phyloP scores from a whole-genome alignment of 2,888 invertebrate genomes.

The Zootermopsis nevadensis region DNA sequence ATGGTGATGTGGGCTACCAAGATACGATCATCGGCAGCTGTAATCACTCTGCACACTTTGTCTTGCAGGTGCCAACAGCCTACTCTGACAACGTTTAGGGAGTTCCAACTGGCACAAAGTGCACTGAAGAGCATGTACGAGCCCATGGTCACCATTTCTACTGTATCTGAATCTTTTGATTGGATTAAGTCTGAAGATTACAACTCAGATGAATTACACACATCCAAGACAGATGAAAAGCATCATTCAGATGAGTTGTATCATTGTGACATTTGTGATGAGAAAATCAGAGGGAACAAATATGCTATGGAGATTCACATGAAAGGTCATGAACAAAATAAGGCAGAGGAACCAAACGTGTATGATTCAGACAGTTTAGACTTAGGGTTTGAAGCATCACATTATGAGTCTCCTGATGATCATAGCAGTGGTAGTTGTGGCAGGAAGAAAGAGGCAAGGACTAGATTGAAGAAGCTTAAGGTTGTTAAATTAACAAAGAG shows the following conservation, averaged over 20 bases:
- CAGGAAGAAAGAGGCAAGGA: background rate
- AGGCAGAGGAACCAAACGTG: background rate
- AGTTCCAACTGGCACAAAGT: constrained; percentile 39
- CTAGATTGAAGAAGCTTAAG: background rate
- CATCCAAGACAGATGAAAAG: background rate
- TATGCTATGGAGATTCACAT: background rate
- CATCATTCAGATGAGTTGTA: constrained; percentile 13
- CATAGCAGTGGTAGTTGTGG: background rate
- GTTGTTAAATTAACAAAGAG: background rate
- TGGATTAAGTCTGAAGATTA: constrained; percentile 24
- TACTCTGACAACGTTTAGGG: constrained; percentile 41
- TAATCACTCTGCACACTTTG: constrained; percentile 46
- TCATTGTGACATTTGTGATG: constrained; percentile 35
- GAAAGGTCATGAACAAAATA: background rate
- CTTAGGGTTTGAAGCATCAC: background rate
- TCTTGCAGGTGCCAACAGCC: constrained; percentile 49
- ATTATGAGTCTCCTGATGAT: background rate
- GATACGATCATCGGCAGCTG: background rate
- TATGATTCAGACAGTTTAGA: background rate
- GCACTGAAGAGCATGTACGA: constrained; percentile 35
- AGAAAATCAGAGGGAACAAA: constrained; percentile 3
- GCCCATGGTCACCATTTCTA: constrained; percentile 36
- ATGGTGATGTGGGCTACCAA: constrained; percentile 9
- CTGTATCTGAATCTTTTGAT: constrained; percentile 22
- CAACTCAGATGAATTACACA: background rate